Evolutionary conservation across 2,888 invertebrate species (phyloP).

Genomic region (Sarcophaga caerulescens): DNA sequence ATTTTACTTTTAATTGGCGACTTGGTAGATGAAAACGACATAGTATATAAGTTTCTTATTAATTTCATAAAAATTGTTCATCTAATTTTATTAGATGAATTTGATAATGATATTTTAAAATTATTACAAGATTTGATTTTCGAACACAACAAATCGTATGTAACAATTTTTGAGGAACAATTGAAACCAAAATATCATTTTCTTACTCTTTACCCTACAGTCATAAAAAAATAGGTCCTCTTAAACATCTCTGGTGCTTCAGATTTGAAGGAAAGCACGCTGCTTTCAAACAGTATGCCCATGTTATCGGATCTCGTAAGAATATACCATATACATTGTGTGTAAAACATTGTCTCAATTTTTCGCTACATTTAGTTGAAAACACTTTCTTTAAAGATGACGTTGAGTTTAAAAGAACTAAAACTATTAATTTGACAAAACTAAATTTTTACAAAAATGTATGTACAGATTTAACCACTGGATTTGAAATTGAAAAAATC

Average conservation of each 20-base stretch:
- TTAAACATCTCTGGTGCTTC: slow-evolving; percentile 53
- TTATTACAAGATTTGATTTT: slow-evolving; percentile 31
- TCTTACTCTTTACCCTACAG: slow-evolving; percentile 44
- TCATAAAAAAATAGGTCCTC: slow-evolving; percentile 45
- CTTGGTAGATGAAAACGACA: slow-evolving; percentile 44
- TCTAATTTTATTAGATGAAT: slow-evolving; percentile 29
- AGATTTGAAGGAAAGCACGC: slow-evolving; percentile 50
- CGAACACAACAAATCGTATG: slow-evolving; percentile 3
- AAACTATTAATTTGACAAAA: slow-evolving; percentile 39
- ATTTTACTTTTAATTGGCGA: slow-evolving; percentile 59
- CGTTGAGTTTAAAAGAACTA: neutral
- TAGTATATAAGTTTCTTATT: slow-evolving; percentile 56
- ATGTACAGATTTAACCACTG: slow-evolving; percentile 33
- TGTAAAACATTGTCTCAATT: slow-evolving; percentile 34
- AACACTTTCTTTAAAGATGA: slow-evolving; percentile 34
- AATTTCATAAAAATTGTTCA: slow-evolving; percentile 43
- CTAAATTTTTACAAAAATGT: slow-evolving; percentile 4
- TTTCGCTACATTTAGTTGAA: slow-evolving; percentile 37
- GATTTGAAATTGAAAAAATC: slow-evolving; percentile 28
- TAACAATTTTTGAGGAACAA: slow-evolving; percentile 33
- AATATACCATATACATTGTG: slow-evolving; percentile 44
- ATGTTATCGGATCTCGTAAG: slow-evolving; percentile 41
- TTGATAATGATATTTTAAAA: slow-evolving; percentile 33
- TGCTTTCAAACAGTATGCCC: slow-evolving; percentile 50
- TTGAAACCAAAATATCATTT: slow-evolving; percentile 58